These are phyloP conservation scores for Cryptus viduatorius DNA, from an alignment of 2,888 invertebrate genomes.

Conservation along the genomic window DNA sequence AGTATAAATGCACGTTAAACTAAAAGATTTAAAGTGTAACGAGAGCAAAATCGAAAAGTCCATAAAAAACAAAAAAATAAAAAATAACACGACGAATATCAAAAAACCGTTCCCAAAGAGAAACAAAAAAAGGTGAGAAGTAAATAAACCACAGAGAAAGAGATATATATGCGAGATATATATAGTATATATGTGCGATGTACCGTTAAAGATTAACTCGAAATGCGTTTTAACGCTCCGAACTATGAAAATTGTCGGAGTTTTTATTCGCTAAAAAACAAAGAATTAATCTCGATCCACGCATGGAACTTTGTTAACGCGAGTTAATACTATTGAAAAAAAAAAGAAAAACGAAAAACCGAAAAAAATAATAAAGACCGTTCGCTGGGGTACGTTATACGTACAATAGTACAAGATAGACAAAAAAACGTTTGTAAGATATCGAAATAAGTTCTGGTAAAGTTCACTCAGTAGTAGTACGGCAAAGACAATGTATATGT, in stretches of 20 bases:
- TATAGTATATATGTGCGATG: conserved; percentile 30
- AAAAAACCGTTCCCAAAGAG: conserved; percentile 64
- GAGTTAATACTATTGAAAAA: conserved; percentile 16
- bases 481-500: conserved; percentile 80
- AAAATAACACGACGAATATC: conserved; percentile 52
- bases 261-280: conserved; percentile 48
- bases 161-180: conserved; percentile 38
- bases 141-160: conserved; percentile 45
- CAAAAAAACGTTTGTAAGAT: conserved; percentile 77
- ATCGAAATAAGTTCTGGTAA: conserved; percentile 78
- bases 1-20: conserved; percentile 21
- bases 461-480: conserved; percentile 77
- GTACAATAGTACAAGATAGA: conserved; percentile 80
- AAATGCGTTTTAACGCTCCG: conserved; percentile 22
- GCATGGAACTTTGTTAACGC: conserved; percentile 31
- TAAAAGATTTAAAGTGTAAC: conserved; percentile 12
- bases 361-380: conserved; percentile 64
- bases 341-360: conserved; percentile 44
- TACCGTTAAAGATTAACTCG: conserved; percentile 27
- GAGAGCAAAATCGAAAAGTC: conserved; percentile 58
- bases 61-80: conserved; percentile 24
- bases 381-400: conserved; percentile 76
- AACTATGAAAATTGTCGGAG: conserved; percentile 25
- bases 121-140: conserved; percentile 50
- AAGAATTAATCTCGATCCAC: conserved; percentile 51